These are phyloP conservation scores for Heliothis virescens DNA, from an alignment of 1,140 invertebrate genomes.

Conservation along the genomic window DNA sequence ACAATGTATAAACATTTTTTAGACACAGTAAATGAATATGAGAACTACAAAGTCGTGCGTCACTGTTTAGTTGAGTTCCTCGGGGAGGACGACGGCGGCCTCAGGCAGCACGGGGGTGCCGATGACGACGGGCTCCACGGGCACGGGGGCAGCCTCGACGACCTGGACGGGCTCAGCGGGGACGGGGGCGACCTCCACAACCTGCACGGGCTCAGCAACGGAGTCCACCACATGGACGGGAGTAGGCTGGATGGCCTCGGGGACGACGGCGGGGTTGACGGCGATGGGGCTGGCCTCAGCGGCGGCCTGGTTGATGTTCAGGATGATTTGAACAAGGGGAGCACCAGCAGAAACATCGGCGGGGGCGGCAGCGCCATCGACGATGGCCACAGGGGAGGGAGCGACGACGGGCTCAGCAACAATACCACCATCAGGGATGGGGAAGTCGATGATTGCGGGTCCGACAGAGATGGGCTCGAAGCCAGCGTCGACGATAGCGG, in stretches of 20 bases:
- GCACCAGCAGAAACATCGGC: constrained; percentile 48
- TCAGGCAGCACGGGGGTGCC: neutral
- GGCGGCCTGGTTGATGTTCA: constrained; percentile 67
- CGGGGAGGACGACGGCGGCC: too few relatives aligned
- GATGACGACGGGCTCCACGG: constrained; percentile 25
- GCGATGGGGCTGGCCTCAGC: too few relatives aligned
- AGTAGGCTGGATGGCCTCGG: too few relatives aligned
- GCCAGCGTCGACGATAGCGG: constrained; percentile 30
- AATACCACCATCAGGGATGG: constrained; percentile 41
- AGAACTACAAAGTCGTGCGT: constrained; percentile 43
- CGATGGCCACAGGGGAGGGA: too few relatives aligned
- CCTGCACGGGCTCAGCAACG: too few relatives aligned
- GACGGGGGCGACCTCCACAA: too few relatives aligned
- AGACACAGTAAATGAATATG: constrained; percentile 32
- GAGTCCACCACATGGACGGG: too few relatives aligned
- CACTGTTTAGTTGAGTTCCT: too few relatives aligned
- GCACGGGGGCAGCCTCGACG: too few relatives aligned
- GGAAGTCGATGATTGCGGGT: constrained; percentile 52
- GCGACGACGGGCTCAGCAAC: neutral
- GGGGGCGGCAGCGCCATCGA: constrained; percentile 55
- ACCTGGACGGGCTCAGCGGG: too few relatives aligned
- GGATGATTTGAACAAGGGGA: constrained; percentile 73
- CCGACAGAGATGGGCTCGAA: constrained; percentile 52
- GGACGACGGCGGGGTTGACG: too few relatives aligned
- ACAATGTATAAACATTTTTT: too few relatives aligned